Evolutionary conservation across 2,797 vertebrate species (phyloP).

Genomic region (Parauchenoglanis ngamensis): DNA sequence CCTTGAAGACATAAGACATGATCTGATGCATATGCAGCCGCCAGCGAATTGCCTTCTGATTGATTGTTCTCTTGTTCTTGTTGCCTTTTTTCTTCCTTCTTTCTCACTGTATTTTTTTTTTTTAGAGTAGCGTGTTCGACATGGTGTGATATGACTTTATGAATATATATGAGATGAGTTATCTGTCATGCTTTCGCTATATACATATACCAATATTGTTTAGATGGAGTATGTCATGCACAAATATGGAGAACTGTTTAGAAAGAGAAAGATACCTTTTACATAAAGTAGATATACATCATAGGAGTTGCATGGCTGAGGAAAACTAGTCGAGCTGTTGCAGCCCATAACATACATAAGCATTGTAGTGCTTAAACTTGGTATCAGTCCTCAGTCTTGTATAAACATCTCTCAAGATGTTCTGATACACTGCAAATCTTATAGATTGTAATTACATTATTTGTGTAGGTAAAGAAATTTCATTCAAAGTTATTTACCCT

Average conservation of each 20-base stretch:
- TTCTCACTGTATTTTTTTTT: slow-evolving; percentile 39
- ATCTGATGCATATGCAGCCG: slow-evolving; percentile 99
- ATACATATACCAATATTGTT: slow-evolving; percentile 59
- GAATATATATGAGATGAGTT: slow-evolving; percentile 52
- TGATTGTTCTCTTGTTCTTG: slow-evolving; percentile 82
- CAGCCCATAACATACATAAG: no score
- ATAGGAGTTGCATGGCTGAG: neutral
- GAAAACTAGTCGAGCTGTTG: slow-evolving; percentile 8
- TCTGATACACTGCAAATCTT: neutral
- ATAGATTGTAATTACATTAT: neutral
- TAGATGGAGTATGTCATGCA: slow-evolving; percentile 49
- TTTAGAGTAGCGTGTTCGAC: slow-evolving; percentile 49
- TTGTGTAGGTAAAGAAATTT: neutral
- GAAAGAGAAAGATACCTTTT: slow-evolving; percentile 52
- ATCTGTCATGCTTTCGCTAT: slow-evolving; percentile 59
- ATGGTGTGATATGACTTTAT: slow-evolving; percentile 52
- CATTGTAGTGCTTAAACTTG: neutral
- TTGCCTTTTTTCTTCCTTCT: slow-evolving; percentile 42
- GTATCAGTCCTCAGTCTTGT: neutral
- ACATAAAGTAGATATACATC: slow-evolving; percentile 41
- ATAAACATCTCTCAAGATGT: neutral
- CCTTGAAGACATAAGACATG: slow-evolving; percentile 93
- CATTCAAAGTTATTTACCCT: neutral
- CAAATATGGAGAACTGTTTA: slow-evolving; percentile 53
- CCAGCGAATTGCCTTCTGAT: slow-evolving; percentile 92